Evolutionary conservation across 2,113 vertebrate genomes (phyloP).

Genomic region (Xenopus laevis): DNA sequence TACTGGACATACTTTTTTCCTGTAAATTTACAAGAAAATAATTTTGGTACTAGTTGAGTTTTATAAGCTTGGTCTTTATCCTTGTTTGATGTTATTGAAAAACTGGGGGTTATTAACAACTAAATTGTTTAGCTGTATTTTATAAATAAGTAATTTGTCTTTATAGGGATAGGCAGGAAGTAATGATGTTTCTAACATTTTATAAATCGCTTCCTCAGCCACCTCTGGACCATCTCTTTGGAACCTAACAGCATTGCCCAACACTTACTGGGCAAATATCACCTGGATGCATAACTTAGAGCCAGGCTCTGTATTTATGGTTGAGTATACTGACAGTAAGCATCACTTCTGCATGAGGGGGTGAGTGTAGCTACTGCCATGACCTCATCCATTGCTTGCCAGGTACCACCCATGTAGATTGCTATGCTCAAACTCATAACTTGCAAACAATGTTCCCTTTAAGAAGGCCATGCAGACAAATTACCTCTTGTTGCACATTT

Average conservation of each 20-base stretch:
- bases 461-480: too few species aligned
- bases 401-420: constrained; percentile 30
- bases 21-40: too few species aligned
- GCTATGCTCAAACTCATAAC: background rate
- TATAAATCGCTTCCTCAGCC: constrained; percentile 79
- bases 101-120: too few species aligned
- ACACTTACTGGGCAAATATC: constrained; percentile 97
- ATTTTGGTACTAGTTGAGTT: too few species aligned
- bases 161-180: too few species aligned
- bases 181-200: constrained; percentile 66
- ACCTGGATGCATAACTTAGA: constrained; percentile 96
- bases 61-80: too few species aligned
- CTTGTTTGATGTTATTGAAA: too few species aligned
- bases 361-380: constrained; percentile 44
- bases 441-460: background rate
- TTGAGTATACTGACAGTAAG: constrained; percentile 99
- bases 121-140: too few species aligned
- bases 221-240: constrained; percentile 77
- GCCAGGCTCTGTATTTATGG: constrained; percentile 89
- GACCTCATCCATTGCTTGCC: constrained; percentile 46
- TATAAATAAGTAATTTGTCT: too few species aligned
- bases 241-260: constrained; percentile 91
- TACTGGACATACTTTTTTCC: too few species aligned
- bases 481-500: too few species aligned
- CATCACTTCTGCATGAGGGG: constrained; percentile 63